Percentiles rank a stretch among this genome's conserved stretches.
Evolutionary conservation across 2,888 invertebrate species (phyloP).

Genomic region (Gonocerus acuteangulatus): DNA sequence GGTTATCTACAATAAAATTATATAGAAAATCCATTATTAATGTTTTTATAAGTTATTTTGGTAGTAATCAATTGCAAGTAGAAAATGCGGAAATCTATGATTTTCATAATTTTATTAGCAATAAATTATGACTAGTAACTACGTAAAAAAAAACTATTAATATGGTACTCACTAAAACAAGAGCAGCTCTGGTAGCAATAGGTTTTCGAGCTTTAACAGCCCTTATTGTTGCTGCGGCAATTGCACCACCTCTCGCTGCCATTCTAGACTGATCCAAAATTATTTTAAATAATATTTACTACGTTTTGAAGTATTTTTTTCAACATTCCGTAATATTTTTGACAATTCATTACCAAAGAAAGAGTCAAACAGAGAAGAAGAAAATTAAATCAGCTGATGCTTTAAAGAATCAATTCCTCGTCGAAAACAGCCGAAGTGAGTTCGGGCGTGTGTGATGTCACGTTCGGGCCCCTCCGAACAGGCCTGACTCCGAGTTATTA

Average conservation of each 20-base stretch:
- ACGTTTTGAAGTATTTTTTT: too few relatives aligned
- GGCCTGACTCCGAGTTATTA: conserved; percentile 38
- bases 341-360: background rate
- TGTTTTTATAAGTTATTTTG: too few relatives aligned
- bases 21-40: too few relatives aligned
- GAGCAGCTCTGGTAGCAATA: conserved; percentile 74
- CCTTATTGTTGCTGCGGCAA: conserved; percentile 81
- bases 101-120: too few relatives aligned
- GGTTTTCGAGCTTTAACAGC: conserved; percentile 73
- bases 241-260: conserved; percentile 44
- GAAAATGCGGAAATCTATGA: too few relatives aligned
- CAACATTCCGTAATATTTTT: background rate
- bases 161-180: conserved; percentile 56
- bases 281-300: background rate
- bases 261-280: conserved; percentile 14
- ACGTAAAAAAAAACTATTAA: too few relatives aligned
- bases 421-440: conserved; percentile 33
- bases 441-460: conserved; percentile 37
- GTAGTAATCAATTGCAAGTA: too few relatives aligned
- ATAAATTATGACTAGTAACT: too few relatives aligned
- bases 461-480: conserved; percentile 37
- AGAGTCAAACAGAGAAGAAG: background rate
- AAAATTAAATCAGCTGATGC: conserved; percentile 20
- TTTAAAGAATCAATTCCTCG: conserved; percentile 28
- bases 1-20: too few relatives aligned